These are phyloP conservation scores for Lepidotrigona ventralis DNA, from an alignment of 1,140 invertebrate species.

Conservation along the genomic window DNA sequence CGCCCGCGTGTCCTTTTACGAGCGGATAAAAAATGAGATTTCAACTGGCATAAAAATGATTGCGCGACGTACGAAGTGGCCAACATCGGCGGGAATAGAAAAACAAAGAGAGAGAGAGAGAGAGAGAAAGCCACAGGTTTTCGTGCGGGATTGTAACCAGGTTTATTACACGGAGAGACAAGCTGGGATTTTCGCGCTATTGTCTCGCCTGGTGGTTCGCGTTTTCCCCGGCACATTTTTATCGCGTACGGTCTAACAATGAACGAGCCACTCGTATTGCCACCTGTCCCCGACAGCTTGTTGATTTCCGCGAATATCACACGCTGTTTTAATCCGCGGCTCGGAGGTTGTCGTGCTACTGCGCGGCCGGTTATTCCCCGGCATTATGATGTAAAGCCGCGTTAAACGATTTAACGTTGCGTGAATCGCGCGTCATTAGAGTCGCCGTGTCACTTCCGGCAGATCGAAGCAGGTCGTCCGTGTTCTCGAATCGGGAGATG, in stretches of 20 bases:
- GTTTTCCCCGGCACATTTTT: slow-evolving; percentile 53
- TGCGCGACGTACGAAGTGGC: not conserved
- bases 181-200: slow-evolving; percentile 41
- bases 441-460: not conserved
- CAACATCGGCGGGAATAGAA: not conserved
- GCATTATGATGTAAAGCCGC: slow-evolving; percentile 38
- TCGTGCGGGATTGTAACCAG: slow-evolving; percentile 52
- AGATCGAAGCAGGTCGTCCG: not conserved
- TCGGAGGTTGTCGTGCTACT: slow-evolving; percentile 35
- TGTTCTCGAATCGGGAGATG: not conserved
- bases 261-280: slow-evolving; percentile 50
- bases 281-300: slow-evolving; percentile 41
- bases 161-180: slow-evolving; percentile 49
- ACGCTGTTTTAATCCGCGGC: slow-evolving; percentile 54
- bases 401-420: slow-evolving; percentile 47
- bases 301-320: slow-evolving; percentile 53
- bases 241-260: slow-evolving; percentile 32
- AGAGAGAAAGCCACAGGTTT: slow-evolving; percentile 23
- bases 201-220: slow-evolving; percentile 18
- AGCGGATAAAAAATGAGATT: slow-evolving; percentile 30
- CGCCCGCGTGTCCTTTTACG: slow-evolving; percentile 1
- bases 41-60: slow-evolving; percentile 45
- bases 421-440: slow-evolving; percentile 35
- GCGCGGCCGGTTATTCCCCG: not conserved
- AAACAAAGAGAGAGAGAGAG: no score